phyloP scores from a whole-genome alignment of 2,113 vertebrate species.

The Apteryx mantelli region DNA sequence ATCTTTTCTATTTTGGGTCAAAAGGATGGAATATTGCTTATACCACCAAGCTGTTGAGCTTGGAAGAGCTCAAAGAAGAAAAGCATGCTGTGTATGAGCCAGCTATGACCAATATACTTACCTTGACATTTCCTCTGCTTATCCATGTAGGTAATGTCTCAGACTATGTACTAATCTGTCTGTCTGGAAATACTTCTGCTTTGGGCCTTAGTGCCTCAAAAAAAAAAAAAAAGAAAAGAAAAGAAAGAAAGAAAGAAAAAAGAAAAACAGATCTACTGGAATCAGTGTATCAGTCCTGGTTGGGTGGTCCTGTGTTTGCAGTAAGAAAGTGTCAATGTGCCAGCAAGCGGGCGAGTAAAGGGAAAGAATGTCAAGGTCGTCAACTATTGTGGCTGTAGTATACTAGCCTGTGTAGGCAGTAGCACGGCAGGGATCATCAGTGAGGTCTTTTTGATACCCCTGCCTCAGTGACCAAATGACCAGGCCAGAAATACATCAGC shows the following conservation, averaged over 20 bases:
- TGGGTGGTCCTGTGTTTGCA: background rate
- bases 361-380: background rate
- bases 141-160: background rate
- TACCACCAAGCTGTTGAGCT: background rate
- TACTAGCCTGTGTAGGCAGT: background rate
- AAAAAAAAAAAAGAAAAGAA: background rate
- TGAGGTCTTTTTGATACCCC: background rate
- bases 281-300: background rate
- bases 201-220: background rate
- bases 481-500: background rate
- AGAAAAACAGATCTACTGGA: background rate
- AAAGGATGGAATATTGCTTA: background rate
- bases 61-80: background rate
- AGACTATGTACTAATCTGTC: background rate
- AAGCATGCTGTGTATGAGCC: background rate
- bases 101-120: background rate
- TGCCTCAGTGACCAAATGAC: background rate
- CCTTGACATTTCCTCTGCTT: background rate
- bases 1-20: background rate
- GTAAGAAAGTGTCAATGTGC: no score
- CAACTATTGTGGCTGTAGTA: background rate
- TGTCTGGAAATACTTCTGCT: background rate
- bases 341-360: background rate
- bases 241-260: background rate
- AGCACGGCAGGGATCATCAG: background rate